Conservation (phyloP, 2,797 vertebrate genomes). For the Falco columbarius region DNA sequence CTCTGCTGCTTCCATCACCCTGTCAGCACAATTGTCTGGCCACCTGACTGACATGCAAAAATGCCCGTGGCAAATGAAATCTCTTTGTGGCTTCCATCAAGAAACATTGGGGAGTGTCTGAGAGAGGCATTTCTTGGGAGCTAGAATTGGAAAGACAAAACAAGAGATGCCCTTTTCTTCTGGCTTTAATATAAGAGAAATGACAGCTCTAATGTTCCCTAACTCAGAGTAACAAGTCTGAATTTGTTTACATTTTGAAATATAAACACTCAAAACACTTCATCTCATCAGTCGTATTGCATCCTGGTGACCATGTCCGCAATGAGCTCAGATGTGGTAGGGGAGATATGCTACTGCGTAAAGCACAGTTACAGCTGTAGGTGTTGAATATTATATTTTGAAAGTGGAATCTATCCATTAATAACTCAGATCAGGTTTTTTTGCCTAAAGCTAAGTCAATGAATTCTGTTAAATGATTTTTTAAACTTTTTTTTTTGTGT, state of each 20-base stretch:
- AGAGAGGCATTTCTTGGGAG: background rate
- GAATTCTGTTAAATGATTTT: background rate
- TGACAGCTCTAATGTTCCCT: background rate
- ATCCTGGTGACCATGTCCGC: background rate
- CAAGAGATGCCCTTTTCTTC: background rate
- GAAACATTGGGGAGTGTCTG: rapidly evolving
- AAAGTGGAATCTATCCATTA: background rate
- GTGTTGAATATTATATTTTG: background rate
- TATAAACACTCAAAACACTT: background rate
- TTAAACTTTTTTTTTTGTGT: background rate
- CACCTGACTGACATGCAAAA: rapidly evolving
- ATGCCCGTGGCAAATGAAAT: background rate
- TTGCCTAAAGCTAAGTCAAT: background rate
- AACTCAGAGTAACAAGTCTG: background rate
- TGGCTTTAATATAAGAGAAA: background rate
- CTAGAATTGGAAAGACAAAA: background rate
- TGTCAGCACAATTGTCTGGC: background rate
- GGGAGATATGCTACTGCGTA: background rate
- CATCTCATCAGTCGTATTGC: background rate
- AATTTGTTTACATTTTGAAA: slow-evolving; percentile 6
- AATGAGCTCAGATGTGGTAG: background rate
- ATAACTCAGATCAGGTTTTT: background rate
- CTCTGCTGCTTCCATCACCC: background rate
- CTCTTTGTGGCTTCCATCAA: background rate
- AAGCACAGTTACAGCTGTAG: background rate